Base-by-base conservation (phyloP, 2,888 invertebrate genomes). In the Urechis unicinctus region DNA sequence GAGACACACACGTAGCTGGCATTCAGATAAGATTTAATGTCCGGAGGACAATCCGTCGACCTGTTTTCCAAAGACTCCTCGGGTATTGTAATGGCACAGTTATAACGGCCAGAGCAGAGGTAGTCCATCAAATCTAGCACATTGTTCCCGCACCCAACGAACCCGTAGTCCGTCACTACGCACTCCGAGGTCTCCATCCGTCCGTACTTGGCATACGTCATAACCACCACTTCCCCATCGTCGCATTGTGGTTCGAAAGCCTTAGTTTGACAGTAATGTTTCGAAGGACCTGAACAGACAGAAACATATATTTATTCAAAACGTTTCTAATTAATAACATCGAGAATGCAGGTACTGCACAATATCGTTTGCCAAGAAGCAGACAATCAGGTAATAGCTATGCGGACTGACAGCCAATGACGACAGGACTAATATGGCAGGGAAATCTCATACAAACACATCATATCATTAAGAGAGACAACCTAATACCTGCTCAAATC, bases 21-120 rank as follows among this genome's bases (percentile, higher is more conserved):
- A 29, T 62, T 58, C 41, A 62, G 55, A 50, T 62, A 62, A 24
- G 58, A 52, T 50, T 62, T 60, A 49, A 62, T 54, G 42, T 62
- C 62, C 6, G 24, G n/a, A 4, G 61, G 60, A 51, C 62, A 62
- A 44, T 54, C 30, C 36, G 9, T 9, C 4, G 22, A 46, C 9
- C 56, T 56, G 3, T 45, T 52, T 41, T 58, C 58, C 3, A 62
- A 54, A 22, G 13, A 26, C 21, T 47, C 31, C 43, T 60, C 59
- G 0, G 58, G 55, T 22, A 59, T 53, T 4, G 53, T 52, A 6
- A 60, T 48, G 3, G 45, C 51, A 36, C 61, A 61, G n/a, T 26
- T 43, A 9, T 43, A 28, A 3, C 52, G 52, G 9, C 61, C 61
- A 17, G 59, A 58, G 46, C 61, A 61, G 28, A 50, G 42, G n/a